These are phyloP conservation scores for Todiramphus chloris DNA, from an alignment of 2,113 vertebrate species.

Conservation along the genomic window DNA sequence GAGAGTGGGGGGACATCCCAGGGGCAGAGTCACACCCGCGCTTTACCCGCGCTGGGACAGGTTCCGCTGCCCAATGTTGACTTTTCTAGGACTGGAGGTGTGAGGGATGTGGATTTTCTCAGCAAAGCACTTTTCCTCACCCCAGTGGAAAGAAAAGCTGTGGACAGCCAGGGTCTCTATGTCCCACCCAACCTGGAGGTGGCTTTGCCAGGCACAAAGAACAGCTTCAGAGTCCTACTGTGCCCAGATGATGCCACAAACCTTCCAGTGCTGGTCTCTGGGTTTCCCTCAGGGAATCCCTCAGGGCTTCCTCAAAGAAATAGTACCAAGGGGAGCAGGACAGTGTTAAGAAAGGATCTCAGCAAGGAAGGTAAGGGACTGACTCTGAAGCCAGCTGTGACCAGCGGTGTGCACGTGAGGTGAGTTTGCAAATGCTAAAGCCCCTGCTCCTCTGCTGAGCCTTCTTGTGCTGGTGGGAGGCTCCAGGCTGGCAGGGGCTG, in stretches of 20 bases:
- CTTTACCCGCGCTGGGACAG: background rate
- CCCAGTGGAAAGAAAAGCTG: background rate
- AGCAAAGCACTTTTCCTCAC: background rate
- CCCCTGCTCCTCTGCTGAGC: background rate
- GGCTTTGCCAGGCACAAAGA: background rate
- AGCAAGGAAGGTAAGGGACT: background rate
- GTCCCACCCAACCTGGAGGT: background rate
- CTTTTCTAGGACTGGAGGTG: background rate
- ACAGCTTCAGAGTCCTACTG: no score
- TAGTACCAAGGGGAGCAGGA: background rate
- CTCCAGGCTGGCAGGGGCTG: background rate
- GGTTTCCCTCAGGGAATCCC: background rate
- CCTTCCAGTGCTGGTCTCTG: background rate
- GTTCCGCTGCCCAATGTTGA: background rate
- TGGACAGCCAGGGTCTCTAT: background rate
- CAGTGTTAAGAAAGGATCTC: background rate
- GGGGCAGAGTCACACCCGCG: background rate
- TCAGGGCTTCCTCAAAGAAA: background rate
- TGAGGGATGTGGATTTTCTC: background rate
- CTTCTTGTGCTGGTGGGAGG: background rate
- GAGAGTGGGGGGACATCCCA: background rate
- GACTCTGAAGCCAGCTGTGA: background rate
- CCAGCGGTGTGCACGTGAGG: rapidly evolving
- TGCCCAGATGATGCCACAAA: rapidly evolving
- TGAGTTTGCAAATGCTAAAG: background rate